Evolutionary conservation across 2,797 vertebrate genomes (phyloP).

Genomic region (Aplochiton taeniatus): DNA sequence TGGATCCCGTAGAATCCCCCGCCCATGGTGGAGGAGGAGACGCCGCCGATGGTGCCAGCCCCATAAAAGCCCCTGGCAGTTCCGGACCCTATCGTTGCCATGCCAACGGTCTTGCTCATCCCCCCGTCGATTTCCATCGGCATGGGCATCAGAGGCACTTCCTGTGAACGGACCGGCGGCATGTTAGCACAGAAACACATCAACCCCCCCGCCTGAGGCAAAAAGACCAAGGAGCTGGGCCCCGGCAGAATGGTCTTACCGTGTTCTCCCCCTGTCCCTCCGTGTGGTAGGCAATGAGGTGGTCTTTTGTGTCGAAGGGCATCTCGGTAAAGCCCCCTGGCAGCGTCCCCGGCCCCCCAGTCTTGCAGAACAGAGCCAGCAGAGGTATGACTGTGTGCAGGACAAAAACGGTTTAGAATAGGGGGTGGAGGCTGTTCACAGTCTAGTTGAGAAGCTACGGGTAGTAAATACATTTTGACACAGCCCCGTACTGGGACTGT

Average conservation of each 20-base stretch:
- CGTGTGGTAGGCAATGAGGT: slow-evolving; percentile 83
- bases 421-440: background rate
- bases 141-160: slow-evolving; percentile 39
- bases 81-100: accelerated
- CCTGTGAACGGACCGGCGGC: slow-evolving; percentile 43
- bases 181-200: slow-evolving; percentile 6
- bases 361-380: slow-evolving; percentile 79
- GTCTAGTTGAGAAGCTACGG: background rate
- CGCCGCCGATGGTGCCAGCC: background rate
- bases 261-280: slow-evolving; percentile 88
- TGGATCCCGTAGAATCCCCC: background rate
- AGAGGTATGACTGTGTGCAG: slow-evolving; percentile 82
- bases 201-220: slow-evolving; percentile 16
- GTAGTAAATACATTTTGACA: too few species aligned
- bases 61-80: background rate
- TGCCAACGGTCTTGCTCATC: background rate
- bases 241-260: slow-evolving; percentile 57
- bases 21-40: slow-evolving; percentile 14
- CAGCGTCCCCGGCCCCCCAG: slow-evolving; percentile 62
- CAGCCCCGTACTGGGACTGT: too few species aligned
- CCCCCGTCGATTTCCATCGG: slow-evolving; percentile 5
- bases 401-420: background rate
- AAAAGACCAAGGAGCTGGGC: background rate
- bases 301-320: slow-evolving; percentile 75
- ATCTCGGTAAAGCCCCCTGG: slow-evolving; percentile 72